These are phyloP conservation scores for Pituophis catenifer DNA, from an alignment of 2,113 vertebrate genomes.

Conservation along the genomic window DNA sequence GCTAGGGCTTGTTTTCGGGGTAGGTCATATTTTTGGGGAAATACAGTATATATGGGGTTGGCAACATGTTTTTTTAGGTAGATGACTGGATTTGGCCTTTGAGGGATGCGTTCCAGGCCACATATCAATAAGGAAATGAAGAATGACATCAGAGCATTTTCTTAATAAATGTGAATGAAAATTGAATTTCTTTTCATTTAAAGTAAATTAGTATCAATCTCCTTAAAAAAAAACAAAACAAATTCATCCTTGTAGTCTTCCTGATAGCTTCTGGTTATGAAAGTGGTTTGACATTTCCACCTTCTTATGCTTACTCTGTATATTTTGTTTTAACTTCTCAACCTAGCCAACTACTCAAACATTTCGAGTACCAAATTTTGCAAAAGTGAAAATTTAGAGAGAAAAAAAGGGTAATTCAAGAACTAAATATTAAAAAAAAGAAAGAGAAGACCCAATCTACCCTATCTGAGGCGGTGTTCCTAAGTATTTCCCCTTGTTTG, in stretches of 20 bases:
- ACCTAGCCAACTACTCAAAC: background rate
- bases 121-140: background rate
- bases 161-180: background rate
- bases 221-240: background rate
- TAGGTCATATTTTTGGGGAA: too few relatives aligned
- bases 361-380: background rate
- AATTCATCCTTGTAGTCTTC: background rate
- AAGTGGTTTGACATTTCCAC: background rate
- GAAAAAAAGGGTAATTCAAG: conserved; percentile 42
- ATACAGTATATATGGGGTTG: too few relatives aligned
- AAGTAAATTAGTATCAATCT: background rate
- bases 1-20: too few relatives aligned
- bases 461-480: conserved; percentile 56
- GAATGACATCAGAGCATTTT: background rate
- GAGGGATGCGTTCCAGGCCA: background rate
- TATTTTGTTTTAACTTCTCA: background rate
- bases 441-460: conserved; percentile 57
- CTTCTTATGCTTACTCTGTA: background rate
- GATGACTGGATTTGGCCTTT: too few relatives aligned
- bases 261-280: background rate
- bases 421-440: conserved; percentile 40
- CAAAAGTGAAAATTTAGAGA: background rate
- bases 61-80: too few relatives aligned
- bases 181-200: background rate
- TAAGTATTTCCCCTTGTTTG: conserved; percentile 71